phyloP scores from a whole-genome alignment of 1,140 invertebrate species.

The Adelges cooleyi region DNA sequence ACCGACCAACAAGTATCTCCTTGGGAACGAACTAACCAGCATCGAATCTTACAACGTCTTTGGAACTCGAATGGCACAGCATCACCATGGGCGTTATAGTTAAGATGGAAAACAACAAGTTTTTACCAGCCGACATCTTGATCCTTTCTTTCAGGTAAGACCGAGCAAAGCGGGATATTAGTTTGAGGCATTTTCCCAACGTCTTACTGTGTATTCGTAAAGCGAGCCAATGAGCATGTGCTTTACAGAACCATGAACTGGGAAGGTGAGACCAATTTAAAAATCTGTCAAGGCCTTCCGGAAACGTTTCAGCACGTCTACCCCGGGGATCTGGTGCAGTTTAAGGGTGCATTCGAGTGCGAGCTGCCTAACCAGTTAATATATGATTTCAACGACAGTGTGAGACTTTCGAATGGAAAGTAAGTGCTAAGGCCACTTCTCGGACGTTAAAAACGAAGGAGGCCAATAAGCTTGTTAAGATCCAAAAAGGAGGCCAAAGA shows the following conservation, averaged over 20 bases:
- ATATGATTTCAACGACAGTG: conserved; percentile 91
- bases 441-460: neutral
- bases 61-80: conserved; percentile 63
- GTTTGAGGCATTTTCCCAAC: no score
- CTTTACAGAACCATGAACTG: conserved; percentile 98
- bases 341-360: conserved; percentile 79
- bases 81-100: conserved; percentile 83
- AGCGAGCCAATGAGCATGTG: conserved; percentile 96
- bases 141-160: conserved; percentile 62
- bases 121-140: conserved; percentile 89
- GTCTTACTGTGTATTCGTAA: conserved; percentile 5
- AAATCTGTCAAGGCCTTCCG: conserved; percentile 81
- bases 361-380: conserved; percentile 90
- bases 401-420: conserved; percentile 54
- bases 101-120: conserved; percentile 77
- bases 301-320: conserved; percentile 65
- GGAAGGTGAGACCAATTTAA: conserved; percentile 98
- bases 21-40: no score
- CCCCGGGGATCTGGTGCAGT: conserved; percentile 55
- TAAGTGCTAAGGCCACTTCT: neutral
- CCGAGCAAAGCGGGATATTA: no score
- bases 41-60: no score
- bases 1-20: no score
- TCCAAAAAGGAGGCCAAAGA: no score
- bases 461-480: no score